Evolutionary conservation across 2,113 vertebrate genomes (phyloP), one percentile per base, ranked within the genome.

Genomic region (Alaudala cheleensis): DNA sequence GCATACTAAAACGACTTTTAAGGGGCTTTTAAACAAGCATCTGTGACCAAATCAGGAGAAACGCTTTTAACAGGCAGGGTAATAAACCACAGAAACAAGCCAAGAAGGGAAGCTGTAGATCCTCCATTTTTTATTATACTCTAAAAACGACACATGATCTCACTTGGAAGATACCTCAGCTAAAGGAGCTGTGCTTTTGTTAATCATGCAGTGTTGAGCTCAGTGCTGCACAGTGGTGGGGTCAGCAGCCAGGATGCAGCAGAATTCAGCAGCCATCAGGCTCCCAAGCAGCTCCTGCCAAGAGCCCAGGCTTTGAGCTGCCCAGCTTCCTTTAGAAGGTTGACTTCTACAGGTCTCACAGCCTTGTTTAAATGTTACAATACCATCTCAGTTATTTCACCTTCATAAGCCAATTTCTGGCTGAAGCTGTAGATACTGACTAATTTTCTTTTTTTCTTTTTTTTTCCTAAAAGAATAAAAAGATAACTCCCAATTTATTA

Each of bases 41-140:
- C 58, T 69, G 31, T 47, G 58, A 80, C 54, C 40, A 80, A 79
- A 86, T 69, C 25, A 23, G 51, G 67, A 93, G 79, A 86, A 90
- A 86, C 77, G 31, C 64, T 91, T 93, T 86, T 79, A 90, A 95
- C 19, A 72, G 37, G 45, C 50, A 92, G 16, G 17, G 54, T 54
- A 94, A 82, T 61, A 90, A 92, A 94, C 66, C 58, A 86, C 29
- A 72, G 61, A 67, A 90, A 76, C 23, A 71, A 90, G 22, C 25
- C 1, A 0, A 54, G 54, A 90, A 85, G 37, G 15, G 74, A 93
- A 73, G 64, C 33, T 73, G 67, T 31, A 88, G 42, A 82, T 81
- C 42, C 58, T 88, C 71, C 21, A 54, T 58, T 72, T 93, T 90
- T 88, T 70, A 90, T 86, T 77, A 53, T 24, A 37, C 56, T 62